A percentile compares a stretch with the other conserved stretches of the same genome.
Conservation (phyloP, 2,888 invertebrate genomes). For the Bellardia bayeri region DNA sequence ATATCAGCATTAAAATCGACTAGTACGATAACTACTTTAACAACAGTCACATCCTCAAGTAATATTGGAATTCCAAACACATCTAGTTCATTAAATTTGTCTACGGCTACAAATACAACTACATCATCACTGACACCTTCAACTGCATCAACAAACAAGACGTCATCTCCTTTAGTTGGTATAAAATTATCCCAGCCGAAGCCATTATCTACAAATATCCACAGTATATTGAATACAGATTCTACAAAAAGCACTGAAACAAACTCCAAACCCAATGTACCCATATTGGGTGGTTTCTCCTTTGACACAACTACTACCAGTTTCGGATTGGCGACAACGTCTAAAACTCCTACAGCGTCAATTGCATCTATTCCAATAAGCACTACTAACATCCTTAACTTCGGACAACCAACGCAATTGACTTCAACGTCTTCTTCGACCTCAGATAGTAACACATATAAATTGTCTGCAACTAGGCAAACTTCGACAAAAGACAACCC, state of each 20-base stretch:
- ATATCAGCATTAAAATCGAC: neutral
- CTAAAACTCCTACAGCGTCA: neutral
- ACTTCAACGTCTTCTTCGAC: neutral
- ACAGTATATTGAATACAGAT: neutral
- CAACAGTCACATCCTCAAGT: slow-evolving; percentile 33
- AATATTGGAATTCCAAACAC: slow-evolving; percentile 17
- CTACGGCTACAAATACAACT: slow-evolving; percentile 46
- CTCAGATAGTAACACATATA: neutral
- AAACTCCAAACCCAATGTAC: neutral
- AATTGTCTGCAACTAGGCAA: neutral
- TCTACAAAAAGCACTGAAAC: slow-evolving; percentile 5
- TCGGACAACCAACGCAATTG: neutral
- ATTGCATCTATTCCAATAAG: slow-evolving; percentile 2
- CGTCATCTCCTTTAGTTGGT: slow-evolving; percentile 70
- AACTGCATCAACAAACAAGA: slow-evolving; percentile 41
- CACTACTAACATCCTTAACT: neutral
- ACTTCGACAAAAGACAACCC: neutral
- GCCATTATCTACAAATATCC: neutral
- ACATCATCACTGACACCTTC: slow-evolving; percentile 20
- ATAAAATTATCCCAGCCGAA: slow-evolving; percentile 70
- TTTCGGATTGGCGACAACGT: neutral
- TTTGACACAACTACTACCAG: slow-evolving; percentile 12
- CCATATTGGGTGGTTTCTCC: slow-evolving; percentile 42
- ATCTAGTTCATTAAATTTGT: slow-evolving; percentile 39
- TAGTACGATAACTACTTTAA: slow-evolving; percentile 1